A percentile compares a stretch with the other conserved stretches of the same genome.
phyloP scores from a whole-genome alignment of 2,888 invertebrate genomes.

The Synergus laeviventris region DNA sequence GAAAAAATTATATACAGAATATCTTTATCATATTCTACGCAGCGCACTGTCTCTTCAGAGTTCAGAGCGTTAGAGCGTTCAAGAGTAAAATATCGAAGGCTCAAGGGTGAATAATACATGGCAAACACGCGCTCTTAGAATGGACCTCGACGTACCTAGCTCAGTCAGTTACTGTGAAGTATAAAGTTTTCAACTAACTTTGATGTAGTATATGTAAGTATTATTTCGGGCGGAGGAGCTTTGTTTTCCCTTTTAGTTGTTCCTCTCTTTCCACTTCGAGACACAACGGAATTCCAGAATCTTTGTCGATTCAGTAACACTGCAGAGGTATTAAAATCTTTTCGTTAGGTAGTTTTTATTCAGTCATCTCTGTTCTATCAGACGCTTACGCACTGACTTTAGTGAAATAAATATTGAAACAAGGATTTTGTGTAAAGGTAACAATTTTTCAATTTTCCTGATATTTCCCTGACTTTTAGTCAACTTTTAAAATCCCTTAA shows the following conservation, averaged over 20 bases:
- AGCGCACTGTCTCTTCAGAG: constrained; percentile 53
- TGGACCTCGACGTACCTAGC: constrained; percentile 50
- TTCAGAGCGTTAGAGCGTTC: constrained; percentile 65
- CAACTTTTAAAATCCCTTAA: no score
- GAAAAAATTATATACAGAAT: constrained; percentile 42
- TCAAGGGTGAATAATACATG: constrained; percentile 69
- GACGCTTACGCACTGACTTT: not conserved
- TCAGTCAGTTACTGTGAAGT: constrained; percentile 50
- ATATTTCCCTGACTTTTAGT: no score
- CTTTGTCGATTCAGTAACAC: constrained; percentile 14
- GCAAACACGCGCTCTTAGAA: constrained; percentile 53
- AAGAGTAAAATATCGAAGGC: constrained; percentile 69
- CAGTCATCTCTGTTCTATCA: not conserved
- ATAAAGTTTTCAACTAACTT: constrained; percentile 51
- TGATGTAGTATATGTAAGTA: constrained; percentile 35
- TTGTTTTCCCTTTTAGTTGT: constrained; percentile 24
- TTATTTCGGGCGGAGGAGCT: constrained; percentile 28
- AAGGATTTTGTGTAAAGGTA: not conserved
- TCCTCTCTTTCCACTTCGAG: constrained; percentile 10
- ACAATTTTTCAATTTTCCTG: no score
- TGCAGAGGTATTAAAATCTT: no score
- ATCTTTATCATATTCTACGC: constrained; percentile 55
- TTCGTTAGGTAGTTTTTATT: not conserved
- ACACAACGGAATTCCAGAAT: constrained; percentile 10
- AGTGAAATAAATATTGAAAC: not conserved